Evolutionary conservation across 2,113 vertebrate genomes (phyloP), one percentile per base, ranked within the genome.

Genomic region (Centrocercus urophasianus): DNA sequence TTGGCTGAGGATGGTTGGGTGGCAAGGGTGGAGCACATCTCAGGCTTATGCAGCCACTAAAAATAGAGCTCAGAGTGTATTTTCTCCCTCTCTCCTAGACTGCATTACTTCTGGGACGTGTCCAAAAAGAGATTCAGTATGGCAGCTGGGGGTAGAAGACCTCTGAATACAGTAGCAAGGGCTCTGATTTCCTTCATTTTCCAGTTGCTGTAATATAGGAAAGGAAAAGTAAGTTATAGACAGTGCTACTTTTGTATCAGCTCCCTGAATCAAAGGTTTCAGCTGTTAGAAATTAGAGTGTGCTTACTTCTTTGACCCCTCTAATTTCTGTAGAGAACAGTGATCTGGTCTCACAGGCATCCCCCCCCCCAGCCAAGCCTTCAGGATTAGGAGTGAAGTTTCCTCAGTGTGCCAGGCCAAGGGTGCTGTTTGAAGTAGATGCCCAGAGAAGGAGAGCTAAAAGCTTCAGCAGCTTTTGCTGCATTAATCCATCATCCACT

Each of bases 201-300:
- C 74, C 69, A 22, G 36, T 94, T 92, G 86, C 65, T 93, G 36
- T 88, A 82, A 78, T 64, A 73, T 4, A 82, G 78, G 32, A 28
- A 72, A 90, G 92, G 93, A 50, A 43, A 87, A 89, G 77, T 65
- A 57, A 90, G 40, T n/a, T 57, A 82, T 42, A 86, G 86, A 94
- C 96, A 95, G 96, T 83, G 80, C 86, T 65, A 57, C 88, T 92
- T 96, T 96, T 95, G 89, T 96, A 67, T 88, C 74, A 65, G 40
- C 42, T 70, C 47, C 82, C 77, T 93, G 59, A 43, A 47, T 50
- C 2, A 2, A 78, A 76, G 28, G 34, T 74, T 65, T 93, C 96
- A 96, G 96, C 95, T 95, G 96, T 91, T 95, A 92, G 84, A 94
- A 95, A 96, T 95, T 96, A 97, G 69, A 81, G 65, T 61, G 88